A percentile compares a stretch with the other conserved stretches of the same genome.
phyloP scores from a whole-genome alignment of 2,797 vertebrate genomes.

The Pantherophis vulpinus region DNA sequence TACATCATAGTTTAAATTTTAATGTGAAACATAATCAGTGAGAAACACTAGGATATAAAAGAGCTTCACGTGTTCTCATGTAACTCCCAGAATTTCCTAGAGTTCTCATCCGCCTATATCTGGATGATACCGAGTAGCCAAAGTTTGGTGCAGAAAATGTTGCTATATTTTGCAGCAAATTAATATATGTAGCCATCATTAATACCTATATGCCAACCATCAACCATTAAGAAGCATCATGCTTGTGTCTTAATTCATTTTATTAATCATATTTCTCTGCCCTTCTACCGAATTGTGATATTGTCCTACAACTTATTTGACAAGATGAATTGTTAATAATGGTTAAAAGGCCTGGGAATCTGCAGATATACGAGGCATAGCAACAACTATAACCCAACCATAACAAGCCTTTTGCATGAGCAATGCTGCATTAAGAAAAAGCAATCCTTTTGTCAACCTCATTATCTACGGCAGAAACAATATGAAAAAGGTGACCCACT shows the following conservation, averaged over 20 bases:
- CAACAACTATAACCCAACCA: not conserved
- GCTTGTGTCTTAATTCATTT: not conserved
- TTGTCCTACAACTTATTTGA: constrained; percentile 1
- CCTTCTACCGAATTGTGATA: not conserved
- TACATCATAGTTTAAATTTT: not conserved
- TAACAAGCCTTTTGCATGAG: not conserved
- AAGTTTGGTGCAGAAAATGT: not conserved
- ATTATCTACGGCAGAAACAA: not conserved
- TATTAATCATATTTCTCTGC: not conserved
- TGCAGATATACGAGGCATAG: not conserved
- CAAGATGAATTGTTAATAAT: not conserved
- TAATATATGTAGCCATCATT: not conserved
- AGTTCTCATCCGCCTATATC: not conserved
- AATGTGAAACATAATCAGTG: not conserved
- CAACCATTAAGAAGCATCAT: not conserved
- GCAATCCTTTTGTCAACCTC: not conserved
- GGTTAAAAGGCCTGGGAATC: not conserved
- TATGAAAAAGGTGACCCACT: constrained; percentile 26
- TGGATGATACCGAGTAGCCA: not conserved
- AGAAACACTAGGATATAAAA: not conserved
- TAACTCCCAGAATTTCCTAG: not conserved
- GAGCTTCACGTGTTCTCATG: not conserved
- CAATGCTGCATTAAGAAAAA: not conserved
- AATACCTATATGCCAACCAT: not conserved
- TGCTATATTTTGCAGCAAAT: not conserved